phyloP scores from a whole-genome alignment of 2,113 vertebrate species.

The Mastomys natalensis region DNA sequence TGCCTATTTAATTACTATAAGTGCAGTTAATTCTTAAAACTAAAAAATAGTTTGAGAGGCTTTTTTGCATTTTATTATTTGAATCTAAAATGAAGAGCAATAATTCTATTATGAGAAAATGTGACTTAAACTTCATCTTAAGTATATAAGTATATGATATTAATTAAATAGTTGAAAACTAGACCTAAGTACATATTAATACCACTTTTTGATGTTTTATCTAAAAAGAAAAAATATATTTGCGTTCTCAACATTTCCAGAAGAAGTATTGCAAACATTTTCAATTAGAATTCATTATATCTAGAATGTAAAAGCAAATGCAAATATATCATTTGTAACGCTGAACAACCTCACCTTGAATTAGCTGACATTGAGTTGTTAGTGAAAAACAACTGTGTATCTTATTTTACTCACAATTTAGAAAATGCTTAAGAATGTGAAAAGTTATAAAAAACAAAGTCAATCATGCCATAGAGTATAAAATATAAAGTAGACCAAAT shows the following conservation, averaged over 20 bases:
- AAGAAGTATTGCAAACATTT: constrained; percentile 36
- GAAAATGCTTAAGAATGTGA: not conserved
- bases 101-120: not conserved
- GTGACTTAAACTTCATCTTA: not conserved
- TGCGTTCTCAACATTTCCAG: not conserved
- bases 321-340: not conserved
- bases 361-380: constrained; percentile 19
- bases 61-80: constrained; percentile 31
- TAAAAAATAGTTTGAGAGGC: not conserved
- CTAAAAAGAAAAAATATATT: not conserved
- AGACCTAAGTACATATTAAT: not conserved
- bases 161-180: not conserved
- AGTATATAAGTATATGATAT: not conserved
- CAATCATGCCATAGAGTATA: not conserved
- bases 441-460: not conserved
- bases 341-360: not conserved
- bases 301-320: not conserved
- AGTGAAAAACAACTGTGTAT: not conserved
- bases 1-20: not conserved
- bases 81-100: constrained; percentile 26
- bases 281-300: not conserved
- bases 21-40: constrained; percentile 31
- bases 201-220: not conserved
- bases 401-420: constrained; percentile 36
- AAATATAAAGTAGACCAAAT: not conserved